Evolutionary conservation across 2,797 vertebrate genomes (phyloP).

Genomic region (Danio tinwini): DNA sequence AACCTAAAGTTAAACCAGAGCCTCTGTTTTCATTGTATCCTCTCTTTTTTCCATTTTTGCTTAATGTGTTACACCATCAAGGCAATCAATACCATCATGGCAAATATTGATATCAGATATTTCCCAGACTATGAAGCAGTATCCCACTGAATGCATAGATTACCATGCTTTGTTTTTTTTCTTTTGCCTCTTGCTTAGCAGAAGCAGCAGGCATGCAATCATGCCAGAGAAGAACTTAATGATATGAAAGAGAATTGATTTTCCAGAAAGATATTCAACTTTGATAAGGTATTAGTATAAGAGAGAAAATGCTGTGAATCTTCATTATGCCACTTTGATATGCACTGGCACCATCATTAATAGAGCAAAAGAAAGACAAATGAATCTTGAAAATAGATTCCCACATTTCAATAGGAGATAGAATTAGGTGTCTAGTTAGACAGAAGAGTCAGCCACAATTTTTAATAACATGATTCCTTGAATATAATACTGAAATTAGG

Average conservation of each 20-base stretch:
- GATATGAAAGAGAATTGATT: slow-evolving; percentile 87
- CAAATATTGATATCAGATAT: slow-evolving; percentile 63
- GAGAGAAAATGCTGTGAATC: slow-evolving; percentile 84
- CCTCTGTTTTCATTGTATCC: slow-evolving; percentile 31
- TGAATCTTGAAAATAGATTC: slow-evolving; percentile 61
- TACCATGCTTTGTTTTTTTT: slow-evolving; percentile 42
- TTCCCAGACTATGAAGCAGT: slow-evolving; percentile 54
- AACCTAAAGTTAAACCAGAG: slow-evolving; percentile 24
- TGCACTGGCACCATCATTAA: slow-evolving; percentile 76
- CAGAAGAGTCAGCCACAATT: slow-evolving; percentile 68
- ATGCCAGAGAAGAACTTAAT: slow-evolving; percentile 81
- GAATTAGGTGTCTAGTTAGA: slow-evolving; percentile 47
- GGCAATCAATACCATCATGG: slow-evolving; percentile 54
- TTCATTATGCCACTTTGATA: slow-evolving; percentile 84
- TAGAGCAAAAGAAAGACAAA: slow-evolving; percentile 63
- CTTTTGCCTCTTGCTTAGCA: slow-evolving; percentile 69
- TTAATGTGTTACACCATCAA: slow-evolving; percentile 54
- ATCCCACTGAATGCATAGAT: slow-evolving; percentile 54
- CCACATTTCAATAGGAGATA: slow-evolving; percentile 65
- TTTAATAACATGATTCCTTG: slow-evolving; percentile 78
- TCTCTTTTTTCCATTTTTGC: slow-evolving; percentile 17
- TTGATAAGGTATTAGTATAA: slow-evolving; percentile 86
- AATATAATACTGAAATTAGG: slow-evolving; percentile 79
- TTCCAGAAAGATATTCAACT: slow-evolving; percentile 84
- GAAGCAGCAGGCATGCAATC: slow-evolving; percentile 74